A percentile compares a stretch with the other conserved stretches of the same genome.
Evolutionary conservation across 1,140 invertebrate genomes (phyloP).

Genomic region (Dinothrombium tinctorium): DNA sequence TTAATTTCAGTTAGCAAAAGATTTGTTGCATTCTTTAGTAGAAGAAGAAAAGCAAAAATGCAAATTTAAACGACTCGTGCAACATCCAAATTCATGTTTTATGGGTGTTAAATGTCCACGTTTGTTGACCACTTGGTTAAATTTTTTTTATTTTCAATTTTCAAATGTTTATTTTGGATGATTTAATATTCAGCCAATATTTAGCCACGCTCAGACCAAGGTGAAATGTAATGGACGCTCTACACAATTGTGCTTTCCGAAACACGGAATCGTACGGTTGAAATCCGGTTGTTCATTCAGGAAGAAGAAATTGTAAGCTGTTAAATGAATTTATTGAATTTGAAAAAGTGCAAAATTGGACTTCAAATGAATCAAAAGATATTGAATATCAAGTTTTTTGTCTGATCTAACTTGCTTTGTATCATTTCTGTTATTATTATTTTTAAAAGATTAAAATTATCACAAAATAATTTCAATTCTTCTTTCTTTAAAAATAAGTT

Average conservation of each 20-base stretch:
- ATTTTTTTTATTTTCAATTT: not conserved
- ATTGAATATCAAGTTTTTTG: no score
- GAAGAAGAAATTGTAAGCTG: constrained; percentile 67
- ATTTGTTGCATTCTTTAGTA: constrained; percentile 83
- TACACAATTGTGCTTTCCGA: constrained; percentile 92
- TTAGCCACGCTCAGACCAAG: constrained; percentile 93
- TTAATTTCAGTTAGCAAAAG: constrained; percentile 59
- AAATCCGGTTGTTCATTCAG: constrained; percentile 96
- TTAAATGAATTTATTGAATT: no score
- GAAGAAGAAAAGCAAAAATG: constrained; percentile 79
- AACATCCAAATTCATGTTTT: constrained; percentile 97
- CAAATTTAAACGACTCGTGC: constrained; percentile 89
- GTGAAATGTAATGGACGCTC: constrained; percentile 94
- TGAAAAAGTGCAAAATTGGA: no score
- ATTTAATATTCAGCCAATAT: constrained; percentile 96
- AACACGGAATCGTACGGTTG: constrained; percentile 86
- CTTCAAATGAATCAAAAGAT: no score
- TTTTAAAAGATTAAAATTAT: no score
- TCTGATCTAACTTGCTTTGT: no score
- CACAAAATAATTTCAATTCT: no score
- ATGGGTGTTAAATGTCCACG: constrained; percentile 99
- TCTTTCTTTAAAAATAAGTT: no score
- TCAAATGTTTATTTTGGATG: constrained; percentile 35
- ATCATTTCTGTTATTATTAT: no score
- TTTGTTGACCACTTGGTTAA: constrained; percentile 16